Conservation (phyloP, 2,113 vertebrate genomes). For the Callorhinus ursinus region DNA sequence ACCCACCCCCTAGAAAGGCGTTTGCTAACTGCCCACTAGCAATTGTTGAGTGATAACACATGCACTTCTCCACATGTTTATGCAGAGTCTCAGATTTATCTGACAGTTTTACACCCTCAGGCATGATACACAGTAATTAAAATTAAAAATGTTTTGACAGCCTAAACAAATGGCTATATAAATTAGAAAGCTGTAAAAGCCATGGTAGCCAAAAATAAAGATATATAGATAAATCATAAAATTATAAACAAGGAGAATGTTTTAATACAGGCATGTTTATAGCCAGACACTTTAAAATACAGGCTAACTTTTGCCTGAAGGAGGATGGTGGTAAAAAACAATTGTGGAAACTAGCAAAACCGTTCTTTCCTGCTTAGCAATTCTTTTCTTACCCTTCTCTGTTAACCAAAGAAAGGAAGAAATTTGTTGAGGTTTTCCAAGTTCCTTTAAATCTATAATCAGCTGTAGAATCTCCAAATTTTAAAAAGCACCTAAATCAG, state of each 20-base stretch:
- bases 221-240: constrained; percentile 84
- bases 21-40: constrained; percentile 81
- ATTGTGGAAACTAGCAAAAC: constrained; percentile 44
- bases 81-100: constrained; percentile 84
- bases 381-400: constrained; percentile 10
- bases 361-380: constrained; percentile 19
- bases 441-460: constrained; percentile 51
- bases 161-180: constrained; percentile 85
- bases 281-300: constrained; percentile 73
- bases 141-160: constrained; percentile 87
- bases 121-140: constrained; percentile 85
- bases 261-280: constrained; percentile 79
- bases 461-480: constrained; percentile 55
- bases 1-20: constrained; percentile 17
- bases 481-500: constrained; percentile 58
- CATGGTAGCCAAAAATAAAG: constrained; percentile 79
- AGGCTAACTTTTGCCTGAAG: constrained; percentile 70
- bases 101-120: constrained; percentile 85
- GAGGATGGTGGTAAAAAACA: constrained; percentile 56
- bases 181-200: constrained; percentile 85
- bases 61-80: constrained; percentile 81
- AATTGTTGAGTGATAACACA: constrained; percentile 80
- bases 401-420: neutral
- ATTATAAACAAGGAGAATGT: constrained; percentile 74
- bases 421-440: constrained; percentile 14